Conservation (phyloP, 2,888 invertebrate species). For the Netelia inedita region DNA sequence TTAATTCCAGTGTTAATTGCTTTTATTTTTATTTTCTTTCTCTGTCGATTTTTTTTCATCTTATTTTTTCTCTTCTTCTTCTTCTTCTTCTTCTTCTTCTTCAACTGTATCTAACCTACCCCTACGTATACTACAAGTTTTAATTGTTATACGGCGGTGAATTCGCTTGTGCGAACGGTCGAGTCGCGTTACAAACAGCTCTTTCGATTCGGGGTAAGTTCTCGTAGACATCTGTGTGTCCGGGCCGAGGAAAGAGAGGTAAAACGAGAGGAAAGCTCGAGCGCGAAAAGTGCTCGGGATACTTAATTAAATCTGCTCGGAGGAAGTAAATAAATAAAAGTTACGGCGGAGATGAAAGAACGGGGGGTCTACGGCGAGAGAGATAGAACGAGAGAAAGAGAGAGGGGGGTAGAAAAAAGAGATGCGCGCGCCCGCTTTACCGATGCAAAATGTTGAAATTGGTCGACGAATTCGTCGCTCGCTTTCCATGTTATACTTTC, state of each 20-base stretch:
- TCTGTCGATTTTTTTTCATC: background rate
- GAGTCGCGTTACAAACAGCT: slow-evolving; percentile 11
- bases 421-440: slow-evolving; percentile 3
- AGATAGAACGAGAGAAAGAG: slow-evolving; percentile 12
- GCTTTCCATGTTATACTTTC: slow-evolving; percentile 45
- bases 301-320: slow-evolving; percentile 63
- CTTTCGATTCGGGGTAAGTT: background rate
- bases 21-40: background rate
- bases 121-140: slow-evolving; percentile 11
- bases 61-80: no score
- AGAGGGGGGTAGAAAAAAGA: slow-evolving; percentile 9
- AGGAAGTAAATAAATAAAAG: slow-evolving; percentile 59
- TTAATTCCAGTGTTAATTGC: slow-evolving; percentile 2
- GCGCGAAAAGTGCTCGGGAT: slow-evolving; percentile 37
- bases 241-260: slow-evolving; percentile 10
- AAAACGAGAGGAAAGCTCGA: slow-evolving; percentile 20
- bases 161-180: background rate
- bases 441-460: slow-evolving; percentile 43
- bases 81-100: no score
- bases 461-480: slow-evolving; percentile 37
- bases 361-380: slow-evolving; percentile 11
- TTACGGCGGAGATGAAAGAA: slow-evolving; percentile 1
- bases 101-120: background rate
- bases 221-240: background rate
- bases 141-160: slow-evolving; percentile 47